phyloP scores from a whole-genome alignment of 1,140 invertebrate species.

The Hylaeus volcanicus region DNA sequence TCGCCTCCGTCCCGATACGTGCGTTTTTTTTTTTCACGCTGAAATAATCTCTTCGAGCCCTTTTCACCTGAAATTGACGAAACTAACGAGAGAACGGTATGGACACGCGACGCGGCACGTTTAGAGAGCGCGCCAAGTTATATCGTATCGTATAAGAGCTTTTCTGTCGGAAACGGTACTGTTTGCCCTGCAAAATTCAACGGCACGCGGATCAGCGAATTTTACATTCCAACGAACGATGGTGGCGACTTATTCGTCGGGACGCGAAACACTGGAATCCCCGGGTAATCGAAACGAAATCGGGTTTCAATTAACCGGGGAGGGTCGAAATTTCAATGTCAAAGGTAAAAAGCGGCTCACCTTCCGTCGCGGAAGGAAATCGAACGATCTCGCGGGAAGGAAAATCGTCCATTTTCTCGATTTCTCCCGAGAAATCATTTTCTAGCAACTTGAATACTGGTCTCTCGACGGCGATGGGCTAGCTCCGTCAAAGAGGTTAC shows the following conservation, averaged over 20 bases:
- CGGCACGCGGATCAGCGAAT: background rate
- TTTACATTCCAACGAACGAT: background rate
- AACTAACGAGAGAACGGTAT: background rate
- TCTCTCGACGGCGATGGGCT: slow-evolving; percentile 4
- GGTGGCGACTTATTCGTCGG: background rate
- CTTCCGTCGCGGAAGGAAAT: background rate
- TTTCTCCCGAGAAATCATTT: slow-evolving; percentile 47
- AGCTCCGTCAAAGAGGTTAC: slow-evolving; percentile 48
- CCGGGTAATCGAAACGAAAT: background rate
- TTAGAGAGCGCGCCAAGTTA: background rate
- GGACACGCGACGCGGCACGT: background rate
- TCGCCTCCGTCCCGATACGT: slow-evolving; percentile 54
- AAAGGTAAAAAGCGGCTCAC: slow-evolving; percentile 7
- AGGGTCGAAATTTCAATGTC: background rate
- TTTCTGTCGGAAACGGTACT: no score
- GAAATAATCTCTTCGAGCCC: slow-evolving; percentile 25
- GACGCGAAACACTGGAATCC: background rate
- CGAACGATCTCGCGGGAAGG: background rate
- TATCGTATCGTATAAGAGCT: no score
- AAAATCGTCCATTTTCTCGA: slow-evolving; percentile 30
- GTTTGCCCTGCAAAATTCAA: background rate
- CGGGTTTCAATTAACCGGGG: background rate
- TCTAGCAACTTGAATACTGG: slow-evolving; percentile 31
- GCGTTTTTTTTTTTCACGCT: slow-evolving; percentile 51
- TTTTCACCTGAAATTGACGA: background rate